These are phyloP conservation scores for Sisyra terminalis DNA, from an alignment of 2,888 invertebrate species.

Conservation along the genomic window DNA sequence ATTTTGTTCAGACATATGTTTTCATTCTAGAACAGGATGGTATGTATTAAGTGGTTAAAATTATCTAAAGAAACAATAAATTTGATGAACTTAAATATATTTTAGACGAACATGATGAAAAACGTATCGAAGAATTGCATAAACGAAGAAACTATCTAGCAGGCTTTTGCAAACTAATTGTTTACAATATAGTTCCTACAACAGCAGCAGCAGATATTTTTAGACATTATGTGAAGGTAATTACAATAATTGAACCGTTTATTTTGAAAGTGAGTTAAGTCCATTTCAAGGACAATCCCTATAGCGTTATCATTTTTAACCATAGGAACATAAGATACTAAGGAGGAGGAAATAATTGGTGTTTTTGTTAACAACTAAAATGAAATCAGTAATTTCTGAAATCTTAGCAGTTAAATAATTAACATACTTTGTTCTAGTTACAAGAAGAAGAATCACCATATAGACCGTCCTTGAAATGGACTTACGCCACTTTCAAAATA, in stretches of 20 bases:
- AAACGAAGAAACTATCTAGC: slow-evolving; percentile 92
- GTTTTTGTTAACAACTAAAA: neutral
- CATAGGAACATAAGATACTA: no score
- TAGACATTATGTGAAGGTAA: slow-evolving; percentile 89
- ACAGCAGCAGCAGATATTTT: slow-evolving; percentile 87
- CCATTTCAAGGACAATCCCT: no score
- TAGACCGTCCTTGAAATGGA: no score
- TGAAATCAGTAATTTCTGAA: neutral
- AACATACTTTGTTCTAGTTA: no score
- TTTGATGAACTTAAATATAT: slow-evolving; percentile 15
- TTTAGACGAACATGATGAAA: slow-evolving; percentile 82
- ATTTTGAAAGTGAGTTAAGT: no score
- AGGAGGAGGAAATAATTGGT: no score
- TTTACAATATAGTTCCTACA: slow-evolving; percentile 92
- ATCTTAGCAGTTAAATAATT: no score
- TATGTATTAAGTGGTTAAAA: slow-evolving; percentile 20
- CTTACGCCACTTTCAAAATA: no score
- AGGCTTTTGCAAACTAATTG: slow-evolving; percentile 92
- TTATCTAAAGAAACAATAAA: slow-evolving; percentile 23
- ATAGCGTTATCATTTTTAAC: no score
- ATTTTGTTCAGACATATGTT: slow-evolving; percentile 84
- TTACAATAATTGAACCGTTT: no score
- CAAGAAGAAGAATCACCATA: no score
- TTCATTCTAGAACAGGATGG: slow-evolving; percentile 87
- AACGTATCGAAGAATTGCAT: slow-evolving; percentile 92